Base-by-base conservation (phyloP, 2,113 vertebrate species). In the Mastomys coucha region DNA sequence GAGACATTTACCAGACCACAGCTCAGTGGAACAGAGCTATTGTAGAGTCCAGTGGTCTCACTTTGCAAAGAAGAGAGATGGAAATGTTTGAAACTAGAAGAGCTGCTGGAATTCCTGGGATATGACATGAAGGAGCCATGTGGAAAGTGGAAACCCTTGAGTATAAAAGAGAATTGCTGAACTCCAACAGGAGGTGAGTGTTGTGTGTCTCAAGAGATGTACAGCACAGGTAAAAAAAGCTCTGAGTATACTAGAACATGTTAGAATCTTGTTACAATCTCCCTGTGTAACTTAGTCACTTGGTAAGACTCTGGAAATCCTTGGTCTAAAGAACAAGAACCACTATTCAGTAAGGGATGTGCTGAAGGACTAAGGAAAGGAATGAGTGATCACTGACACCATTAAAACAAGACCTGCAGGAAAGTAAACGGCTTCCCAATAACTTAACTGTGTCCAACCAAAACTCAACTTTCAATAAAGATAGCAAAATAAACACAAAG, bases 401-500 rank as follows among this genome's bases (percentile, higher is more conserved):
- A 70, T 72, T 17, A 80, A 82, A 94, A 76, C 6, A 9, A 95
- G 70, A 16, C 19, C 24, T 65, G 19, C 51, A 93, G 73, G 36
- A 93, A 88, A 60, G 39, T 88, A 82, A 89, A 60, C 4, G 14
- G 75, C 75, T 63, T 85, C 4, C 28, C 10, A 69, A 39, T 63
- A 88, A 82, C 70, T 65, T 53, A 88, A 87, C 56, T 12, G 26
- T 39, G 28, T 69, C 7, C 86, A 24, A 93, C 33, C 9, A 73
- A 94, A 94, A 87, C 81, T 73, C 56, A 92, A 75, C 6, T 51
- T 76, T 31, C 49, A 88, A 86, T 88, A 31, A 72, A 78, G 39
- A 53, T 33, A 93, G 42, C 4, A 89, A 45, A 49, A 70, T 86
- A 63, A 95, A 86, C 49, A 91, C 49, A 82, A 86, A 76, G 81